phyloP scores from a whole-genome alignment of 2,113 vertebrate genomes.

The Platysteira castanea region DNA sequence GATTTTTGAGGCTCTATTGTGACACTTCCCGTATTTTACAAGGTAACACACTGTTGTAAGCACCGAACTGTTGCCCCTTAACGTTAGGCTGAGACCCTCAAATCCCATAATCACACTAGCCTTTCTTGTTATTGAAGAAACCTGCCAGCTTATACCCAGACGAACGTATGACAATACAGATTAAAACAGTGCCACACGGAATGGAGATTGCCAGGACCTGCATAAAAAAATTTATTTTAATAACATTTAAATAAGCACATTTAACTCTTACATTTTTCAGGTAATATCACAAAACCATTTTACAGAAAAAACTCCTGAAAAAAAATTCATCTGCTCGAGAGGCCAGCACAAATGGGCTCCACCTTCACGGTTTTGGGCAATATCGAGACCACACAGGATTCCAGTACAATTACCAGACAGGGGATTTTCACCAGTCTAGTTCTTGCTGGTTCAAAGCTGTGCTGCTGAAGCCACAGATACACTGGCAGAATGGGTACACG shows the following conservation, averaged over 20 bases:
- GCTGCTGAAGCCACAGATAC: neutral
- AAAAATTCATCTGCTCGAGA: neutral
- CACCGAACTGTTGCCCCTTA: neutral
- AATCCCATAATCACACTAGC: accelerated
- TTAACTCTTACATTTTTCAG: neutral
- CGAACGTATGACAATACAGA: neutral
- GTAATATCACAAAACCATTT: neutral
- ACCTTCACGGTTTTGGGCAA: neutral
- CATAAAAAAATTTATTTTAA: neutral
- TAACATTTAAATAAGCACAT: constrained; percentile 35
- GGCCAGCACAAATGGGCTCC: neutral
- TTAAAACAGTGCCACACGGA: neutral
- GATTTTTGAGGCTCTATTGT: neutral
- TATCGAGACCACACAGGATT: neutral
- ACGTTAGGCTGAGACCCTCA: neutral
- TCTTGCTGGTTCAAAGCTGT: neutral
- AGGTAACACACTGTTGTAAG: neutral
- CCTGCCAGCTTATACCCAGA: neutral
- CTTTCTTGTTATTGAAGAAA: neutral
- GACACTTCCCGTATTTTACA: neutral
- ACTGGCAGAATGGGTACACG: neutral
- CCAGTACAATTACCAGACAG: neutral
- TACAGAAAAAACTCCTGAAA: neutral
- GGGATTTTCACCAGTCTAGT: neutral
- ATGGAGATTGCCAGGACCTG: neutral